Evolutionary conservation across 1,140 invertebrate species (phyloP), one percentile per base, ranked within the genome.

Genomic region (Drosophila triauraria): DNA sequence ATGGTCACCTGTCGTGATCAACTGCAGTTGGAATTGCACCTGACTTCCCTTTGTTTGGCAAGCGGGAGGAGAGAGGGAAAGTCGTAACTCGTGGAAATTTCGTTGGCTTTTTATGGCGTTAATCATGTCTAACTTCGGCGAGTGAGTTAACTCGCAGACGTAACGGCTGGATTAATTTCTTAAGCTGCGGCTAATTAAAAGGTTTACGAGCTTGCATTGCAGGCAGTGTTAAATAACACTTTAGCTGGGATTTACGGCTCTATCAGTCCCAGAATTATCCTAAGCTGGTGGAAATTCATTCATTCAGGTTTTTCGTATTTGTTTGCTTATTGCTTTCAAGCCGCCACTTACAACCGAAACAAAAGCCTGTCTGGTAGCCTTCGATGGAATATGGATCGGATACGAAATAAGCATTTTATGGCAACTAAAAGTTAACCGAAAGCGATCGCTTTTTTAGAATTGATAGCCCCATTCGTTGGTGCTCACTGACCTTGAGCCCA

Each of bases 21-120:
- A 60, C 27, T 77, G 75, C 75, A 78, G 63, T 69, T 77, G 58
- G 43, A 4, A 25, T 20, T 76, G 72, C 62, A 65, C 20, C 32
- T 15, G 38, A 32, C 47, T 70, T 54, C 48, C 67, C 67, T 54
- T 69, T 69, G 67, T 70, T 68, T 35, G 38, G 9, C 17, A 30
- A 44, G 32, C 20, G 8, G 9, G n/a, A 13, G 32, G 17, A 38
- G 12, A 15, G 60, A 57, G 42, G n/a, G 51, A 42, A 25, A 17
- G 60, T 40, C 74, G 74, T 59, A 76, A 76, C 60, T 64, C 61
- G 74, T 51, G 72, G 51, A 43, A 40, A 75, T 75, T 75, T 75
- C 61, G 72, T 75, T 50, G 72, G 53, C 59, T 76, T 76, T 76
- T 76, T 76, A 76, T 76, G 70, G 59, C 53, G 59, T 75, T 75